These are phyloP conservation scores for Rhadinocentrus ornatus DNA, from an alignment of 2,797 vertebrate genomes.

Conservation along the genomic window DNA sequence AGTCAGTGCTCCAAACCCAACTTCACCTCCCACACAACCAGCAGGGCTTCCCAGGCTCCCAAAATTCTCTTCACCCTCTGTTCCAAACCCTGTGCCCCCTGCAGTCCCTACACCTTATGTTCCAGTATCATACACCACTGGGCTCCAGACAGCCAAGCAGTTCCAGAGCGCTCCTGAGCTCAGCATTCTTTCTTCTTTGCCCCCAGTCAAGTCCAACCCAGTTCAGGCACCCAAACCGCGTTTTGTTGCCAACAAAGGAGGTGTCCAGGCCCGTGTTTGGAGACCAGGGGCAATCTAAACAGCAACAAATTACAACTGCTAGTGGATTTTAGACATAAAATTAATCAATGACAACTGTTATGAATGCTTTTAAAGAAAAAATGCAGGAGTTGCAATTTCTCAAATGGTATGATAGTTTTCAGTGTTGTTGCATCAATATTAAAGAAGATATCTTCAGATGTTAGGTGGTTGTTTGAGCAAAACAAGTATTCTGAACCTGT, in stretches of 20 bases:
- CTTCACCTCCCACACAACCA: slow-evolving; percentile 42
- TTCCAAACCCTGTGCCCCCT: slow-evolving; percentile 62
- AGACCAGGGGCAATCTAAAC: slow-evolving; percentile 85
- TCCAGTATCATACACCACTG: slow-evolving; percentile 71
- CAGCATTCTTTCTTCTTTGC: slow-evolving; percentile 73
- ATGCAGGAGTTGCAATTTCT: not conserved
- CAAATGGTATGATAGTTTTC: slow-evolving; percentile 3
- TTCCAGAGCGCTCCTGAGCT: slow-evolving; percentile 87
- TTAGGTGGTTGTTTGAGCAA: not conserved
- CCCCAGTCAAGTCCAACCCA: slow-evolving; percentile 69
- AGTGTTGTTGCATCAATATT: slow-evolving; percentile 1
- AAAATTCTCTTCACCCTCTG: slow-evolving; percentile 68
- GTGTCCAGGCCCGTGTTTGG: slow-evolving; percentile 91
- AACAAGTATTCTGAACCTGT: slow-evolving; percentile 1
- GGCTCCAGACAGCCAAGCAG: slow-evolving; percentile 82
- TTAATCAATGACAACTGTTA: not conserved
- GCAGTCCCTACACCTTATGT: slow-evolving; percentile 66
- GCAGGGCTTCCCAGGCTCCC: slow-evolving; percentile 77
- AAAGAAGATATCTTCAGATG: not conserved
- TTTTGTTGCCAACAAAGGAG: slow-evolving; percentile 92
- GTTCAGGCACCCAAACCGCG: slow-evolving; percentile 92
- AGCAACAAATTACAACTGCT: not conserved
- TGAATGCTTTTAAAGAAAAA: slow-evolving; percentile 20
- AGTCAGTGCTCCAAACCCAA: slow-evolving; percentile 22
- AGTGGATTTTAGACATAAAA: slow-evolving; percentile 5